Evolutionary conservation across 2,113 vertebrate genomes (phyloP), one percentile per base, ranked within the genome.

Genomic region (Irena cyanogastra): DNA sequence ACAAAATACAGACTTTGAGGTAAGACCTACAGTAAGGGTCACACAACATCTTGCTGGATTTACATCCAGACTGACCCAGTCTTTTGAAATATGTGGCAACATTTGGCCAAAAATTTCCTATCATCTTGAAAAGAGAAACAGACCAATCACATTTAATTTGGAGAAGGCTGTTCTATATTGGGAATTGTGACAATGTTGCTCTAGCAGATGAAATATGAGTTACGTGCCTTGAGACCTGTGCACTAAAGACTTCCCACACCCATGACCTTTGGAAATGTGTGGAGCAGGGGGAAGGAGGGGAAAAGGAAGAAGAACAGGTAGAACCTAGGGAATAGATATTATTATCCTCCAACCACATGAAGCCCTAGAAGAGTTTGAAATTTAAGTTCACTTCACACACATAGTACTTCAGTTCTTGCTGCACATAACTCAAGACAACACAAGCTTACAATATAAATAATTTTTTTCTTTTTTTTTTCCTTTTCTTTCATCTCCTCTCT

Each of bases 281-380:
- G 20, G 54, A 76, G 35, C 54, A 42, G 8, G 15, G 10, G 3
- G 59, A 80, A 63, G 39, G 31, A 93, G 10, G 30, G 72, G 83
- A 71, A 95, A 84, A 91, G 83, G 91, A 95, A 93, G 35, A 86
- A 70, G 79, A 97, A 93, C 42, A 96, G 71, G 75, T 95, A 63
- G 44, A 41, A 90, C 81, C 75, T 11, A 78, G 63, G 64, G 65
- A 94, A 92, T 20, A 83, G 75, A 77, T 91, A 85, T 44, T 84
- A 81, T 81, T 94, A 79, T 68, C 23, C 68, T 78, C 28, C 49
- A 18, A 90, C 15, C 8, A 70, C 13, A 22, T 96, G 47, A 85
- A 80, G 71, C 7, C 11, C 22, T 79, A 45, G 31, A 37, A 42
- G 27, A 45, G 16, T 83, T 28, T 44, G 56, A 80, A 1, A 2